Evolutionary conservation across 2,113 vertebrate species (phyloP).

Genomic region (Pseudorasbora parva): DNA sequence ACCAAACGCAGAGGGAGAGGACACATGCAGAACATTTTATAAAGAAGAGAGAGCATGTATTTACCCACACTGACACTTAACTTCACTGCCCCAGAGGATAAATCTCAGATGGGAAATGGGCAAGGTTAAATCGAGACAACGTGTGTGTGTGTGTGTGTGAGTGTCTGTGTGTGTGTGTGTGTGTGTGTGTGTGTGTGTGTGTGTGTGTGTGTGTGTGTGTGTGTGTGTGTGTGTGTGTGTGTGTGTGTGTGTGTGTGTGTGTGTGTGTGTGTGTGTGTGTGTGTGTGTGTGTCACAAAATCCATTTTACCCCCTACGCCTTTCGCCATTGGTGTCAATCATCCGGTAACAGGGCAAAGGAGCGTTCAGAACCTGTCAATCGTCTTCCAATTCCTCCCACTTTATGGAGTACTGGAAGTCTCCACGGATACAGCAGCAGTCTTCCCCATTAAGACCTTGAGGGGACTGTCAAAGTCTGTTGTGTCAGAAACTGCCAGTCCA

Average conservation of each 20-base stretch:
- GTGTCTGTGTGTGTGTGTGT: slow-evolving; percentile 6
- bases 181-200: slow-evolving; percentile 6
- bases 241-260: slow-evolving; percentile 21
- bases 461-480: slow-evolving; percentile 17
- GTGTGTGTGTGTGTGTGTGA: slow-evolving; percentile 9
- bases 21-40: slow-evolving; percentile 28
- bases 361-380: slow-evolving; percentile 17
- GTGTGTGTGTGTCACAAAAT: slow-evolving; percentile 33
- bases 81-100: not conserved
- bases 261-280: not conserved
- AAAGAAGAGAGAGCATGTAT: slow-evolving; percentile 25
- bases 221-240: not conserved
- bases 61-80: slow-evolving; percentile 26
- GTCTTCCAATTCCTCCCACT: not conserved
- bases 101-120: slow-evolving; percentile 33
- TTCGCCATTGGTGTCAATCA: slow-evolving; percentile 14
- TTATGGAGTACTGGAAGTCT: not conserved
- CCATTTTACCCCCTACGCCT: not conserved
- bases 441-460: not conserved
- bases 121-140: slow-evolving; percentile 30
- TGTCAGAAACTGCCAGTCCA: not conserved
- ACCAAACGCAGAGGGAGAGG: slow-evolving; percentile 13
- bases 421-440: not conserved
- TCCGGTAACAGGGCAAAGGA: not conserved
- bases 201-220: not conserved